phyloP scores from a whole-genome alignment of 2,888 invertebrate species.

The Harpalus rufipes region DNA sequence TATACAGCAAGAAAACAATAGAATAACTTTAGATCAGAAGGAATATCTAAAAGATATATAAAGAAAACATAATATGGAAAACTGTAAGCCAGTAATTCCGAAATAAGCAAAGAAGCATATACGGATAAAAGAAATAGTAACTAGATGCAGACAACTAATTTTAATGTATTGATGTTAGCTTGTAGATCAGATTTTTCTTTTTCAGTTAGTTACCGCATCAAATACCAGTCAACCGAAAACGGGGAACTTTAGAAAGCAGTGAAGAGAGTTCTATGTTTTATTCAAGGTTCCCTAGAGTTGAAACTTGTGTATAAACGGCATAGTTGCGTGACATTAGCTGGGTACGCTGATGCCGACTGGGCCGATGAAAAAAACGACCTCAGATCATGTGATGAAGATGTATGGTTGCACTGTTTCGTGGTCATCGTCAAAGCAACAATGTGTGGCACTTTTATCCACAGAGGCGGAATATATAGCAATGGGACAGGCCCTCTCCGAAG shows the following conservation, averaged over 20 bases:
- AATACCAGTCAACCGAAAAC: not conserved
- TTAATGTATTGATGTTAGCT: not conserved
- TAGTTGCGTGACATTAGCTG: not conserved
- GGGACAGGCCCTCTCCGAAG: not conserved
- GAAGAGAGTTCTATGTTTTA: not conserved
- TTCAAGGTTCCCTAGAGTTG: not conserved
- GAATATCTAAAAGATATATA: not conserved
- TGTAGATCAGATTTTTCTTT: not conserved
- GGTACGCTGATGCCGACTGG: not conserved
- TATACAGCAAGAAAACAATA: constrained; percentile 1
- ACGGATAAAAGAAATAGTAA: not conserved
- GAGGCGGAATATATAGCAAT: too few relatives aligned
- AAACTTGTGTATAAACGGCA: not conserved
- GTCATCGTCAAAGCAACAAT: not conserved
- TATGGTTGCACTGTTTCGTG: not conserved
- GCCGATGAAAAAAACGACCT: not conserved
- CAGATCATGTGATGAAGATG: not conserved
- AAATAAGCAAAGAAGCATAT: not conserved
- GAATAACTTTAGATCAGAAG: not conserved
- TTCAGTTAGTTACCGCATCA: not conserved
- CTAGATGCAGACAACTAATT: not conserved
- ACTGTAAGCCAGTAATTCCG: not conserved
- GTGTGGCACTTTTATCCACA: too few relatives aligned
- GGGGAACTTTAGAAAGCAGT: not conserved
- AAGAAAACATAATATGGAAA: not conserved